Conservation (phyloP, 2,113 vertebrate genomes). For the Nettapus auritus region DNA sequence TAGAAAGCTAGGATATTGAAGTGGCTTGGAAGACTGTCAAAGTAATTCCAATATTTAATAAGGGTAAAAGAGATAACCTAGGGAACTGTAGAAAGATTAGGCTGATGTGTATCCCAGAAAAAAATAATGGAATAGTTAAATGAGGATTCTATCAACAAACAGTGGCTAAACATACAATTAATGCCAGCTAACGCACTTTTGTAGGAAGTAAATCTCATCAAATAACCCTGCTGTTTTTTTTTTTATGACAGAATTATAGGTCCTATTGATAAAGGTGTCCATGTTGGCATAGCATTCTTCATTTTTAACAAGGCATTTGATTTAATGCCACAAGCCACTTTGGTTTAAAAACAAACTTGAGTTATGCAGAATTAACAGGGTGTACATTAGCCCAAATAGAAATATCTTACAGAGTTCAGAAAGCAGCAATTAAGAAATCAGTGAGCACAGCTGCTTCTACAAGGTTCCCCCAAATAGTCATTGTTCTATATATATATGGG, state of each 20-base stretch:
- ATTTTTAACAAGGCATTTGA: constrained; percentile 10
- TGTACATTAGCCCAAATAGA: background rate
- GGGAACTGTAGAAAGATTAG: background rate
- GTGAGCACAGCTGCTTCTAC: background rate
- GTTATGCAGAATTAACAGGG: background rate
- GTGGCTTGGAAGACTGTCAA: background rate
- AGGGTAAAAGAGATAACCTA: background rate
- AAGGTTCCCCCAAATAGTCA: background rate
- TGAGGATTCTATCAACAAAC: constrained; percentile 15
- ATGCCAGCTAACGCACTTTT: background rate
- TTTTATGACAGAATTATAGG: background rate
- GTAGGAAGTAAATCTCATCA: constrained; percentile 7
- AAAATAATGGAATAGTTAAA: background rate
- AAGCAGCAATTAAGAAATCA: background rate
- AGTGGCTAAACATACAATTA: background rate
- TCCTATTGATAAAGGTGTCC: background rate
- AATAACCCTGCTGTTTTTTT: background rate
- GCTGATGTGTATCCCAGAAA: background rate
- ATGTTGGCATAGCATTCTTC: background rate
- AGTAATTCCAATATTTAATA: background rate
- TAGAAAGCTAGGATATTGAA: background rate
- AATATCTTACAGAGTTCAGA: background rate
- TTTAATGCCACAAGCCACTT: background rate
- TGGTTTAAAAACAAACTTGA: background rate
- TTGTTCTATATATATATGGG: background rate